Evolutionary conservation across 2,888 invertebrate genomes (phyloP), one percentile per base, ranked within the genome.

Genomic region (Branchellion lobata): DNA sequence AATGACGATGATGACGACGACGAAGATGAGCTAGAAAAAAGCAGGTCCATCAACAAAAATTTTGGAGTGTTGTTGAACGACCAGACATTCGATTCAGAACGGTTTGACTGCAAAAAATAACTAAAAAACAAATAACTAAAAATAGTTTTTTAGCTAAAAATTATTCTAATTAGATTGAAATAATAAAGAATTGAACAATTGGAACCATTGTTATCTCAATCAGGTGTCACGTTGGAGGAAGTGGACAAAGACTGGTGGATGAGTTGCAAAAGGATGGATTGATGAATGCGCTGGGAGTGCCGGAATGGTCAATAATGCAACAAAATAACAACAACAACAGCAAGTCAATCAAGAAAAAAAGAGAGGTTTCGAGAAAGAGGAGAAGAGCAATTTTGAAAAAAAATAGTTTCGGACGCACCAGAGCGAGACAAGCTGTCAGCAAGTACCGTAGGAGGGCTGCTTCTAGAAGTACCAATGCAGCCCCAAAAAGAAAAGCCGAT

Each of bases 321-420:
- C 5, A 8, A n/a, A 57, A 57, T n/a, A 57, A 57, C 61, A 57
- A n/a, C 61, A 57, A 57, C 61, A 57, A n/a, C 61, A 57, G 21
- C 21, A 8, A n/a, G 21, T 18, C 61, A 57, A 5, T 57, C 3
- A 57, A n/a, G 3, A 57, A 57, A n/a, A 57, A 57, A n/a, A 57
- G 61, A n/a, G n/a, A n/a, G 21, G 3, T 5, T 14, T 5, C 21
- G 21, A 24, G n/a, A 57, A 18, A n/a, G 3, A 18, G 61, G 24
- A 57, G 21, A 57, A 5, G n/a, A 18, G 61, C 61, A n/a, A 40
- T 5, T 40, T 40, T 40, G 40, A 40, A 40, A 40, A 40, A 40
- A 14, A 40, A 14, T 14, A 14, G 8, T 14, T 40, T 40, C 14
- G 47, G 18, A 47, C 61, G 61, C 5, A 24, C 11, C 24, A 57